Evolutionary conservation across 2,797 vertebrate genomes (phyloP).

Genomic region (Selene dorsalis): DNA sequence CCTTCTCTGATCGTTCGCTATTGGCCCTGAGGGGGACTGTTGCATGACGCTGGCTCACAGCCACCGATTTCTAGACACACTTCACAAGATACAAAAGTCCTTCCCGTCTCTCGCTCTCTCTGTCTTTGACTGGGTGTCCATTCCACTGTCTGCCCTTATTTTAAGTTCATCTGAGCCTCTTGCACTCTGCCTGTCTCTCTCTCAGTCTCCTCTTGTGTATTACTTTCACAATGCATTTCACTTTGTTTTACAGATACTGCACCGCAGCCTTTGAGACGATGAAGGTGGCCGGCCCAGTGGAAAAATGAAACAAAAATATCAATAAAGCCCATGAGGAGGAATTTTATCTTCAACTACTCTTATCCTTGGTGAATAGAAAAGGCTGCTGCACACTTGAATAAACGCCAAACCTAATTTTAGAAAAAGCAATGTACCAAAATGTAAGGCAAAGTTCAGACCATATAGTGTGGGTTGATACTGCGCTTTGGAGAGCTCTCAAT

Average conservation of each 20-base stretch:
- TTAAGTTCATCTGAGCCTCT: conserved; percentile 19
- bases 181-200: background rate
- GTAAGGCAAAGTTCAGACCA: conserved; percentile 53
- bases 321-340: conserved; percentile 4
- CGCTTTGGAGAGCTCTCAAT: conserved; percentile 45
- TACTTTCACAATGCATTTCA: conserved; percentile 12
- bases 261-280: conserved; percentile 2
- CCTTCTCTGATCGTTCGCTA: conserved; percentile 59
- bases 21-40: conserved; percentile 43
- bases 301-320: conserved; percentile 15
- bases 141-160: background rate
- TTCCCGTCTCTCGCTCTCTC: conserved; percentile 12
- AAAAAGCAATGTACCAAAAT: conserved; percentile 35
- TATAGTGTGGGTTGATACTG: conserved; percentile 57
- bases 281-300: background rate
- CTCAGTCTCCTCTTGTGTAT: background rate
- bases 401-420: conserved; percentile 55
- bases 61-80: conserved; percentile 47
- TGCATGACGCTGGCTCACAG: conserved; percentile 46
- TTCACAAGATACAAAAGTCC: conserved; percentile 36
- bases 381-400: conserved; percentile 16
- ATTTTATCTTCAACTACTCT: background rate
- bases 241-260: conserved; percentile 16
- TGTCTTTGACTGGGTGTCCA: conserved; percentile 24
- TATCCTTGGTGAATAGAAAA: conserved; percentile 7